phyloP scores from a whole-genome alignment of 2,113 vertebrate species.

The Clinocottus analis region DNA sequence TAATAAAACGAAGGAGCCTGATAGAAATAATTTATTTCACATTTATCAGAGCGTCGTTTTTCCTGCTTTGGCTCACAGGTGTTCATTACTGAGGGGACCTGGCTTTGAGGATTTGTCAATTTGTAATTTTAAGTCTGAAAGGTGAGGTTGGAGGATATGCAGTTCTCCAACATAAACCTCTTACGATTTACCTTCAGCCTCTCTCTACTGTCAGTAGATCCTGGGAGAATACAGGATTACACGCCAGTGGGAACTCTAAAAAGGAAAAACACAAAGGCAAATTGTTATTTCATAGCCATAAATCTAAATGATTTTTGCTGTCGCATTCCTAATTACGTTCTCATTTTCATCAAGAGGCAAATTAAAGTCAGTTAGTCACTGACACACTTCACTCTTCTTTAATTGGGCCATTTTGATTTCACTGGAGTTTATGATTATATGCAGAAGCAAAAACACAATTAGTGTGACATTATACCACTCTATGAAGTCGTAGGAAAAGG shows the following conservation, averaged over 20 bases:
- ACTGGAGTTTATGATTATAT: slow-evolving; percentile 5
- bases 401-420: slow-evolving; percentile 31
- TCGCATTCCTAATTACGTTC: slow-evolving; percentile 28
- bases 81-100: slow-evolving; percentile 25
- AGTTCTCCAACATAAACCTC: slow-evolving; percentile 15
- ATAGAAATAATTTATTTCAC: slow-evolving; percentile 60
- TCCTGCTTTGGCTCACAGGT: slow-evolving; percentile 39
- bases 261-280: slow-evolving; percentile 12
- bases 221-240: not conserved
- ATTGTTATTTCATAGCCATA: slow-evolving; percentile 25
- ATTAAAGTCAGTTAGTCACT: slow-evolving; percentile 35
- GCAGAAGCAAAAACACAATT: not conserved
- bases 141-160: not conserved
- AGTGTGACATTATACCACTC: not conserved
- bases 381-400: slow-evolving; percentile 28
- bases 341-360: slow-evolving; percentile 42
- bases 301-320: slow-evolving; percentile 21
- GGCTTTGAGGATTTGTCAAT: slow-evolving; percentile 20
- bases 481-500: not conserved
- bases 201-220: slow-evolving; percentile 7
- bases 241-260: not conserved
- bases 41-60: slow-evolving; percentile 50
- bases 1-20: slow-evolving; percentile 57
- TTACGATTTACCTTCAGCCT: slow-evolving; percentile 9
- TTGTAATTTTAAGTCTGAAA: slow-evolving; percentile 19